phyloP scores from a whole-genome alignment of 2,888 invertebrate species.

The Eupithecia dodoneata region DNA sequence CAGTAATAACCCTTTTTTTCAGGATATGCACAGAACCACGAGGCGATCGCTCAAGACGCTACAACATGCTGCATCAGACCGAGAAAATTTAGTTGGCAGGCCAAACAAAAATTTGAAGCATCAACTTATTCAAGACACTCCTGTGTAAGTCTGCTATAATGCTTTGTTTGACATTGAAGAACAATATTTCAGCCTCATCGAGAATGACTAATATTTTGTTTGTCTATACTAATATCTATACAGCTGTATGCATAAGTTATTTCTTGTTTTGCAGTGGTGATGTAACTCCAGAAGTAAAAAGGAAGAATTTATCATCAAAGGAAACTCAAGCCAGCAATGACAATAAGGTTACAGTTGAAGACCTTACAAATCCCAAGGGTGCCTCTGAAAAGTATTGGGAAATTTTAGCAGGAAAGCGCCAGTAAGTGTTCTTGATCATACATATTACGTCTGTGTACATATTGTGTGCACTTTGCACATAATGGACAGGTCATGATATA shows the following conservation, averaged over 20 bases:
- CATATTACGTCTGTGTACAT: too few relatives aligned
- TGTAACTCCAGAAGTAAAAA: slow-evolving; percentile 67
- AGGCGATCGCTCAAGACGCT: slow-evolving; percentile 90
- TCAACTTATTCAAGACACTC: slow-evolving; percentile 77
- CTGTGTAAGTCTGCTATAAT: slow-evolving; percentile 66
- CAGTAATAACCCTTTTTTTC: slow-evolving; percentile 24
- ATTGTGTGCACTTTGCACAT: too few relatives aligned
- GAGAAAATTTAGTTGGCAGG: slow-evolving; percentile 91
- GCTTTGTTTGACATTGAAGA: background rate
- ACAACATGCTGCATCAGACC: slow-evolving; percentile 88
- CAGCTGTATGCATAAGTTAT: background rate
- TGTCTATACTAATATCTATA: too few relatives aligned
- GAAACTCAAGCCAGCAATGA: slow-evolving; percentile 85
- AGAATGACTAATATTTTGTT: background rate
- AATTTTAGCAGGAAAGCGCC: slow-evolving; percentile 89
- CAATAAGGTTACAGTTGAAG: slow-evolving; percentile 85
- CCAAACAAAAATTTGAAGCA: slow-evolving; percentile 79
- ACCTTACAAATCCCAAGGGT: slow-evolving; percentile 87
- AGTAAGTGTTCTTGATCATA: slow-evolving; percentile 62
- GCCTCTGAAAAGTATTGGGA: slow-evolving; percentile 92
- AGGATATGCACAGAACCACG: slow-evolving; percentile 57
- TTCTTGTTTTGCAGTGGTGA: slow-evolving; percentile 44
- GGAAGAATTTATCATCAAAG: slow-evolving; percentile 83
- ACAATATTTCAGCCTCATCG: background rate
- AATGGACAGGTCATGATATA: too few relatives aligned